A percentile compares a stretch with the other conserved stretches of the same genome.
Conservation (phyloP, 2,888 invertebrate genomes). For the Coenonympha arcania region DNA sequence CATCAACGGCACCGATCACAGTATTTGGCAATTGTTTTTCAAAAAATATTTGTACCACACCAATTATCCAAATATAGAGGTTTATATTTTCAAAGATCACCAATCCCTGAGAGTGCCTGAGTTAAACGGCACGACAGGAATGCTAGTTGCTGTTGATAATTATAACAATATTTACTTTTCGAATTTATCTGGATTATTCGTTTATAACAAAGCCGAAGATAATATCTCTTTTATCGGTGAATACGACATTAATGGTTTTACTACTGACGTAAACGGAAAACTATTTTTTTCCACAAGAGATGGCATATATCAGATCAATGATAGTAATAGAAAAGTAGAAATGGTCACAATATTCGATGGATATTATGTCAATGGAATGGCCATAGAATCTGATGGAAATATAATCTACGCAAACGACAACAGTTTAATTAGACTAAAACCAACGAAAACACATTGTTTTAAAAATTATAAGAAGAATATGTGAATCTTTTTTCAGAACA, state of each 20-base stretch:
- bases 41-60: slow-evolving; percentile 51
- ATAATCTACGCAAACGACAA: slow-evolving; percentile 29
- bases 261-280: slow-evolving; percentile 32
- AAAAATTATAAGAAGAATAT: slow-evolving; percentile 10
- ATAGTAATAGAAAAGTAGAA: slow-evolving; percentile 25
- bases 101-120: slow-evolving; percentile 26
- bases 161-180: slow-evolving; percentile 32
- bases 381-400: slow-evolving; percentile 31
- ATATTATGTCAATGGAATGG: slow-evolving; percentile 29
- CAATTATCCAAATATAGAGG: slow-evolving; percentile 34
- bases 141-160: slow-evolving; percentile 31
- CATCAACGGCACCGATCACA: slow-evolving; percentile 33
- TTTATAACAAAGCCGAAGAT: slow-evolving; percentile 19
- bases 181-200: slow-evolving; percentile 26
- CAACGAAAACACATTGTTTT: slow-evolving; percentile 7
- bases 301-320: slow-evolving; percentile 31
- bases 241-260: slow-evolving; percentile 31
- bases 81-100: slow-evolving; percentile 27
- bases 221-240: slow-evolving; percentile 26
- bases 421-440: slow-evolving; percentile 11
- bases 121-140: slow-evolving; percentile 26
- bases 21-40: slow-evolving; percentile 59
- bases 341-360: slow-evolving; percentile 23
- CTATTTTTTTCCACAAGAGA: slow-evolving; percentile 35
- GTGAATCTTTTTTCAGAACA: too few species aligned